Base-by-base conservation (phyloP, 2,888 invertebrate species). In the Phoronis australis region DNA sequence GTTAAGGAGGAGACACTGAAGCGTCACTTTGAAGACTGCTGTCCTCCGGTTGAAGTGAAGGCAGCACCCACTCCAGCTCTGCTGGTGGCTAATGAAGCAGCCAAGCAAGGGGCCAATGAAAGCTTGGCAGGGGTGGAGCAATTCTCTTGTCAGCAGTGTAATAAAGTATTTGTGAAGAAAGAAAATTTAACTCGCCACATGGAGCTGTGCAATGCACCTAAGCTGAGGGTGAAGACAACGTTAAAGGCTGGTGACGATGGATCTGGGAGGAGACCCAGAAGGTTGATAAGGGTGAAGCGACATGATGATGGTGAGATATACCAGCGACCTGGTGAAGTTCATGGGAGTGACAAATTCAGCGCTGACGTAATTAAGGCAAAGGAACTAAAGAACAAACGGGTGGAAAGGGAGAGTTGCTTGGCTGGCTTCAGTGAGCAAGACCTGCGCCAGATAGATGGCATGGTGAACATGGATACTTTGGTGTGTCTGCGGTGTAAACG, bases 401-500 rank as follows among this genome's bases (percentile, higher is more conserved):
- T n/a, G n/a, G n/a, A n/a, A n/a, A n/a, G n/a, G n/a, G n/a, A n/a
- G 42, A 42, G 6, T 6, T 24, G 4, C 21, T 4, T 12, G 9
- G 40, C 40, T 42, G 25, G 15, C 2, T 15, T 5, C 20, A 31
- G 26, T 18, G 15, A 15, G 6, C 21, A 22, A 15, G 35, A 27
- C 4, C 31, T 18, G n/a, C 12, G 37, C 18, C 39, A 31, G 6
- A 59, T 73, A 1, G 48, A 57, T 21, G 62, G 52, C n/a, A 61
- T 71, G 22, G 64, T 71, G 15, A 65, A 73, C 48, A 59, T 58
- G 9, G 54, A 60, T 1, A 60, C 62, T 6, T 48, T 68, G 22
- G 51, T 57, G n/a, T 76, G 76, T 54, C 50, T 62, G 24, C 61
- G 68, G 38, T 76, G 76, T 56, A 59, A 63, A 20, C 59, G 61